A percentile compares a stretch with the other conserved stretches of the same genome.
These are phyloP conservation scores for Caenorhabditis sp. DNA, from an alignment of 2,888 invertebrate species.

Conservation along the genomic window DNA sequence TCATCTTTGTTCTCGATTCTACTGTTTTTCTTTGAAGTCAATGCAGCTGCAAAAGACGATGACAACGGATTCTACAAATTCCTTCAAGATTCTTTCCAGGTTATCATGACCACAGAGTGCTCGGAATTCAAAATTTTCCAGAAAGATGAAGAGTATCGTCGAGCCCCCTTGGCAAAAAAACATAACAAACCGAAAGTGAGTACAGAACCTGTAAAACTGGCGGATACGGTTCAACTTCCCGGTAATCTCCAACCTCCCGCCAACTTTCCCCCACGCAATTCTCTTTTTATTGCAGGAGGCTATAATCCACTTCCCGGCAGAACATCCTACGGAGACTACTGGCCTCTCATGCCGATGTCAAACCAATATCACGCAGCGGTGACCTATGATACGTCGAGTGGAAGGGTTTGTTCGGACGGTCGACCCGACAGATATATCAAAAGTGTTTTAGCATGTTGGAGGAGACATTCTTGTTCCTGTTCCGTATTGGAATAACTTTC, in stretches of 20 bases:
- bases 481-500: constrained; percentile 62
- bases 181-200: constrained; percentile 10
- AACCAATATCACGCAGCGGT: constrained; percentile 63
- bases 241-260: no score
- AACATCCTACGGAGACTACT: constrained; percentile 63
- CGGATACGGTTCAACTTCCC: constrained; percentile 49
- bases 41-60: constrained; percentile 14
- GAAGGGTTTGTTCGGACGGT: constrained; percentile 39
- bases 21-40: not conserved
- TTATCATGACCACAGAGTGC: not conserved
- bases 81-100: constrained; percentile 43
- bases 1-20: not conserved
- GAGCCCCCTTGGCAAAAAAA: constrained; percentile 25
- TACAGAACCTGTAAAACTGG: constrained; percentile 29
- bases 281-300: constrained; percentile 37
- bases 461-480: constrained; percentile 63
- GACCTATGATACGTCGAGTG: constrained; percentile 59
- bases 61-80: constrained; percentile 45
- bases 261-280: no score
- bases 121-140: not conserved
- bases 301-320: constrained; percentile 64
- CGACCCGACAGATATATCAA: not conserved
- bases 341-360: constrained; percentile 62
- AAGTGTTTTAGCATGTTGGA: constrained; percentile 58
- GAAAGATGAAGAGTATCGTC: constrained; percentile 45